phyloP scores from a whole-genome alignment of 53 echinoderm and acorn worm genomes.

The Henricia sp. region DNA sequence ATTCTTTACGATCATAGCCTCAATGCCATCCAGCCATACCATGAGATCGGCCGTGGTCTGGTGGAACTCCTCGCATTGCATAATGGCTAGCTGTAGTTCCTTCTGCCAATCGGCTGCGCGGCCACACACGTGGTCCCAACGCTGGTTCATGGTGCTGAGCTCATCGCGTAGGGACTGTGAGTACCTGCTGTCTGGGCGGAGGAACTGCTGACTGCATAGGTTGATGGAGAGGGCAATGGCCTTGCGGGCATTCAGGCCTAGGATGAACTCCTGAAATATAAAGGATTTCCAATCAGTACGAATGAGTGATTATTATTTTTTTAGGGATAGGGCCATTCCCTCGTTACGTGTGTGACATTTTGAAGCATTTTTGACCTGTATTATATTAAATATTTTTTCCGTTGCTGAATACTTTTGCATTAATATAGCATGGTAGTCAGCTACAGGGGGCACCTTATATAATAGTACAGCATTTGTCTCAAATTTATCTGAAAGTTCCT shows the following conservation, averaged over 20 bases:
- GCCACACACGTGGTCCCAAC: slow-evolving; percentile 70
- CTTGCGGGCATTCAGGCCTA: slow-evolving; percentile 91
- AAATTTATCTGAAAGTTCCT: too few species aligned
- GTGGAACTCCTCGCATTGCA: slow-evolving; percentile 97
- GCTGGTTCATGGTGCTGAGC: slow-evolving; percentile 87
- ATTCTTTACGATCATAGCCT: slow-evolving; percentile 70
- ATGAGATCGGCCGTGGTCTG: slow-evolving; percentile 90
- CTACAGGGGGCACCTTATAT: too few species aligned
- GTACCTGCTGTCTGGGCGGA: slow-evolving; percentile 75
- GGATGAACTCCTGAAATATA: slow-evolving; percentile 86
- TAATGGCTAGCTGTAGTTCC: slow-evolving; percentile 91
- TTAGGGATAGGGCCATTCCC: too few species aligned
- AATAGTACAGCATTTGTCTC: too few species aligned
- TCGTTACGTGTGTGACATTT: too few species aligned
- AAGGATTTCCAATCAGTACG: too few species aligned
- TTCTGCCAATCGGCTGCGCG: slow-evolving; percentile 92
- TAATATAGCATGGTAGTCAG: too few species aligned
- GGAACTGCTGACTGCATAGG: slow-evolving; percentile 92
- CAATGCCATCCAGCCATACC: slow-evolving; percentile 72
- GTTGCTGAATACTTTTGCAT: too few species aligned
- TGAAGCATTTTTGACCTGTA: too few species aligned
- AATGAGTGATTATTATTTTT: too few species aligned
- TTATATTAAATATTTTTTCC: too few species aligned
- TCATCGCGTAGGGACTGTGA: slow-evolving; percentile 81
- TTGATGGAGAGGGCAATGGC: slow-evolving; percentile 96